Evolutionary conservation across 92 coral and sea anemone genomes (phyloP).

Genomic region (Porites divaricata): DNA sequence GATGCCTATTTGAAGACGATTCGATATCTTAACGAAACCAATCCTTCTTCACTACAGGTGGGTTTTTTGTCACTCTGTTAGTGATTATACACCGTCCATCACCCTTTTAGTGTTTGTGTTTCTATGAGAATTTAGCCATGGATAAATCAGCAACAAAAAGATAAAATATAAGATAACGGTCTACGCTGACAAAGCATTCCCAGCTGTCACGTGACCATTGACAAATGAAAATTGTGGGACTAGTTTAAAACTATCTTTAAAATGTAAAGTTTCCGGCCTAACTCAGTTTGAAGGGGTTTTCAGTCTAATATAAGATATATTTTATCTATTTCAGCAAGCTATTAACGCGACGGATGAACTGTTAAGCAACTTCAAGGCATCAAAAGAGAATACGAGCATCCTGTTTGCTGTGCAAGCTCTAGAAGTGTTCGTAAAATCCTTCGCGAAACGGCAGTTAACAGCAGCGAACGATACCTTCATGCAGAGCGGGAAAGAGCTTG

Average conservation of each 20-base stretch:
- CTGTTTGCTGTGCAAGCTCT: background rate
- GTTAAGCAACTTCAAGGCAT: background rate
- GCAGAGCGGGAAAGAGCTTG: background rate
- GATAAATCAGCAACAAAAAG: no score
- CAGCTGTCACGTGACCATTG: no score
- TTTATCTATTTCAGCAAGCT: background rate
- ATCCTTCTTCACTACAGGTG: constrained; percentile 2
- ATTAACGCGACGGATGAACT: background rate
- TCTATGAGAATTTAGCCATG: no score
- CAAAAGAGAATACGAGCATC: background rate
- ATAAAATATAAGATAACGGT: no score
- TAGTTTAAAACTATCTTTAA: no score
- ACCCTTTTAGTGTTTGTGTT: background rate
- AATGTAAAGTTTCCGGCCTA: no score
- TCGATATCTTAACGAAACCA: background rate
- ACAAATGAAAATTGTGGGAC: no score
- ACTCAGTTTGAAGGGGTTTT: no score
- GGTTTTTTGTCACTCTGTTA: background rate
- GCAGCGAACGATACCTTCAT: background rate
- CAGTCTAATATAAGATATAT: no score
- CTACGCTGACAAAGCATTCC: no score
- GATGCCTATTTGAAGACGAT: constrained; percentile 7
- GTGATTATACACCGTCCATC: background rate
- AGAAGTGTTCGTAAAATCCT: constrained; percentile 1
- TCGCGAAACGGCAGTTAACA: constrained; percentile 9